These are phyloP conservation scores for Sphaerodactylus townsendi DNA, from an alignment of 2,113 vertebrate species.

Conservation along the genomic window DNA sequence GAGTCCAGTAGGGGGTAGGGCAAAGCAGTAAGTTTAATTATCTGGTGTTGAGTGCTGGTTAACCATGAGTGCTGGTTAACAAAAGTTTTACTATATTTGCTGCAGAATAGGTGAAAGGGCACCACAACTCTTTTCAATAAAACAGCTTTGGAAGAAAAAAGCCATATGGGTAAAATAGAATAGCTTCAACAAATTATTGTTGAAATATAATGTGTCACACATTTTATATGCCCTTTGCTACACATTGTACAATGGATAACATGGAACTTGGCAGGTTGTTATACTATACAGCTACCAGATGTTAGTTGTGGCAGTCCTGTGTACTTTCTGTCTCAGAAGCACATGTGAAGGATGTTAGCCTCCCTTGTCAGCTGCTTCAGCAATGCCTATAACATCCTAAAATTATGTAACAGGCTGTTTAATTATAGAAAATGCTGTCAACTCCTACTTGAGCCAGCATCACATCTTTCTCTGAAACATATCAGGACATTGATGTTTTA, in stretches of 20 bases:
- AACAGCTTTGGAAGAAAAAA: background rate
- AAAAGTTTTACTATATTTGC: background rate
- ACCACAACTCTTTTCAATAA: slow-evolving; percentile 1
- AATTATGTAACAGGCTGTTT: background rate
- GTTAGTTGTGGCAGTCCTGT: slow-evolving; percentile 51
- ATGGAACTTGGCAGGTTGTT: slow-evolving; percentile 40
- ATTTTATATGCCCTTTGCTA: slow-evolving; percentile 30
- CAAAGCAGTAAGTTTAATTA: no score
- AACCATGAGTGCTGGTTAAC: background rate
- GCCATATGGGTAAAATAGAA: background rate
- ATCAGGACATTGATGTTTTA: no score
- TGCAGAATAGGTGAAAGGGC: background rate
- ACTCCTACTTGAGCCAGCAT: no score
- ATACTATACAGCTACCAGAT: slow-evolving; percentile 53
- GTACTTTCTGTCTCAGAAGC: slow-evolving; percentile 40
- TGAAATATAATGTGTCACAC: slow-evolving; percentile 5
- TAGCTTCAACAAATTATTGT: slow-evolving; percentile 10
- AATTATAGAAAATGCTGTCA: background rate
- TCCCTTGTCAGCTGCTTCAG: slow-evolving; percentile 27
- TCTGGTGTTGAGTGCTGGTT: no score
- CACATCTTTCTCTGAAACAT: background rate
- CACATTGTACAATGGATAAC: slow-evolving; percentile 37
- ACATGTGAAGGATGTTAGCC: slow-evolving; percentile 37
- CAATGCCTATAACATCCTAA: slow-evolving; percentile 24
- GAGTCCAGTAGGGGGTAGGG: no score